phyloP scores from a whole-genome alignment of 2,888 invertebrate species.

The Tricholauxania praeusta region DNA sequence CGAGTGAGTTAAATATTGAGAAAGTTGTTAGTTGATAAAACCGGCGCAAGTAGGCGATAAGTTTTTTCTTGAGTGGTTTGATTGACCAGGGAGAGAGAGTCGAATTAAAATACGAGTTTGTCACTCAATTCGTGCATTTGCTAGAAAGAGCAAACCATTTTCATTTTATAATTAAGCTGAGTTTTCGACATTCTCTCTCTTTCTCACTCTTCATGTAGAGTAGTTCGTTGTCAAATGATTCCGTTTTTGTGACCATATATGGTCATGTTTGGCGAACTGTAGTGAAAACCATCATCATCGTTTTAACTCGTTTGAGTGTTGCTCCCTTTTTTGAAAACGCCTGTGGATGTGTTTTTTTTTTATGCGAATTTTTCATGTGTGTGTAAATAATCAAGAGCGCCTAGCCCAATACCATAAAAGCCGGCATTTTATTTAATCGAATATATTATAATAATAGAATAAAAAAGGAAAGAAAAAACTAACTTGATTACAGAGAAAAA shows the following conservation, averaged over 20 bases:
- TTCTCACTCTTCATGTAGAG: slow-evolving; percentile 24
- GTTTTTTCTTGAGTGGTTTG: background rate
- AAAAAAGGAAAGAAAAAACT: too few relatives aligned
- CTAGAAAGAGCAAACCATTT: background rate
- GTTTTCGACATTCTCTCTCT: slow-evolving; percentile 21
- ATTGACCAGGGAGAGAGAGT: background rate
- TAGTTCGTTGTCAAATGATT: slow-evolving; percentile 38
- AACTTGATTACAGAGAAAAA: too few relatives aligned
- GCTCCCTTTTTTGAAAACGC: slow-evolving; percentile 12
- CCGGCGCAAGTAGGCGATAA: slow-evolving; percentile 16
- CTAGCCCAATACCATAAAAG: slow-evolving; percentile 33
- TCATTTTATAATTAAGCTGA: slow-evolving; percentile 30
- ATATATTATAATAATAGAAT: too few relatives aligned
- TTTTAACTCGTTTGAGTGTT: slow-evolving; percentile 29
- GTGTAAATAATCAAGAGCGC: slow-evolving; percentile 29
- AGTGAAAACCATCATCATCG: slow-evolving; percentile 43
- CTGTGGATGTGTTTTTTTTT: slow-evolving; percentile 3
- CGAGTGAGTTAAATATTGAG: slow-evolving; percentile 27
- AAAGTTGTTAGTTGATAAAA: slow-evolving; percentile 7
- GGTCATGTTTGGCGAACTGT: slow-evolving; percentile 63
- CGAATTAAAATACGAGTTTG: background rate
- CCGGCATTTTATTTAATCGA: slow-evolving; percentile 46
- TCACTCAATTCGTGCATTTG: slow-evolving; percentile 31
- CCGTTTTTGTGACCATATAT: slow-evolving; percentile 68
- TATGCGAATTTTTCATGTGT: slow-evolving; percentile 11